phyloP scores from a whole-genome alignment of 2,797 vertebrate species.

The Myiotriccus ornatus region DNA sequence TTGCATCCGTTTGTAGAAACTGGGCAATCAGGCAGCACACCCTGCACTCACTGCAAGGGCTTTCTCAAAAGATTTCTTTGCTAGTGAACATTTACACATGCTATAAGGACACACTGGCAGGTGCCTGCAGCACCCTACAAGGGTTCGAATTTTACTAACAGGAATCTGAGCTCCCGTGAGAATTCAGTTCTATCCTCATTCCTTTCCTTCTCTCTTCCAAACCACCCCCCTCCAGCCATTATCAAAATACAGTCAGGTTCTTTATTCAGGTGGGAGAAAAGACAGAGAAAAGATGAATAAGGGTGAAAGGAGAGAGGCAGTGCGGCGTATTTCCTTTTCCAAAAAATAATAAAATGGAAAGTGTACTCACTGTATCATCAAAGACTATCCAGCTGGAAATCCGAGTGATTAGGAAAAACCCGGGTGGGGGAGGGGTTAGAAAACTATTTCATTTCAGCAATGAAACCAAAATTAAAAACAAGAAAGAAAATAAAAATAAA shows the following conservation, averaged over 20 bases:
- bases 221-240: neutral
- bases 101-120: neutral
- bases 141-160: neutral
- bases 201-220: neutral
- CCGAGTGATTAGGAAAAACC: conserved; percentile 60
- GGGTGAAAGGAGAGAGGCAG: neutral
- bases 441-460: conserved; percentile 68
- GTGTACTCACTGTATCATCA: conserved; percentile 77
- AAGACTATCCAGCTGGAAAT: conserved; percentile 76
- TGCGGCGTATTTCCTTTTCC: neutral
- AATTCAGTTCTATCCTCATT: neutral
- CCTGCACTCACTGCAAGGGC: conserved; percentile 61
- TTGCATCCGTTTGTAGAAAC: neutral
- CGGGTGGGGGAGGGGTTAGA: conserved; percentile 6
- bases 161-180: neutral
- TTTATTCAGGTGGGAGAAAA: neutral
- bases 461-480: conserved; percentile 40
- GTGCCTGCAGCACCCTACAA: conserved; percentile 15
- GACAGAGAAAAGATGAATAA: neutral
- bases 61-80: conserved; percentile 2
- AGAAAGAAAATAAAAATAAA: neutral
- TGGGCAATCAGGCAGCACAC: neutral
- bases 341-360: conserved; percentile 41
- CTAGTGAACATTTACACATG: conserved; percentile 20
- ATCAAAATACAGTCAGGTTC: neutral